Conservation (phyloP, 2,797 vertebrate genomes). For the Rhadinocentrus ornatus region DNA sequence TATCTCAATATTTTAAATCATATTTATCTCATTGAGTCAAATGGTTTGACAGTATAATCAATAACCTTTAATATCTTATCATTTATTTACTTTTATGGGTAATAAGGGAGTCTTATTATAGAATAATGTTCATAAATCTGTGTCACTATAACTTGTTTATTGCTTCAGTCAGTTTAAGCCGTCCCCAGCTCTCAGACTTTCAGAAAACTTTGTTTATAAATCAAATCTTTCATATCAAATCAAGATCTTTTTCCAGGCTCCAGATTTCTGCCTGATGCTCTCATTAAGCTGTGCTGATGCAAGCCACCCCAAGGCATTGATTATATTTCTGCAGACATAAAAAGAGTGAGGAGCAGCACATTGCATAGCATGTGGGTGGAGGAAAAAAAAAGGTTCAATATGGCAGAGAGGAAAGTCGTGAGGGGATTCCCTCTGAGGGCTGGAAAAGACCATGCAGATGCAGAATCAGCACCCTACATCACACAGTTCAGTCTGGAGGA, state of each 20-base stretch:
- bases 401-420: slow-evolving; percentile 28
- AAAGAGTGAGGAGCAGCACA: slow-evolving; percentile 60
- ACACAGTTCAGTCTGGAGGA: slow-evolving; percentile 6
- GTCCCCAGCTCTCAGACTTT: neutral
- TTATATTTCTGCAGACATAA: slow-evolving; percentile 49
- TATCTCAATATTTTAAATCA: neutral
- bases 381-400: slow-evolving; percentile 48
- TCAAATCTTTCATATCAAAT: slow-evolving; percentile 3
- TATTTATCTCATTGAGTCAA: neutral
- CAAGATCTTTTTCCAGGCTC: slow-evolving; percentile 8
- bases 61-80: neutral
- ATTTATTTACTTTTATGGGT: neutral
- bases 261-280: slow-evolving; percentile 25
- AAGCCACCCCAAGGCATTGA: slow-evolving; percentile 51
- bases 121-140: too few species aligned
- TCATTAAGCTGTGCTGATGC: slow-evolving; percentile 62
- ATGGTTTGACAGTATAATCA: neutral
- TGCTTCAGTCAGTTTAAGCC: neutral
- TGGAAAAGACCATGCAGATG: slow-evolving; percentile 34
- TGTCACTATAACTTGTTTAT: neutral
- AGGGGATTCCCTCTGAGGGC: slow-evolving; percentile 57
- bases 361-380: slow-evolving; percentile 63
- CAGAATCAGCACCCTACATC: slow-evolving; percentile 30
- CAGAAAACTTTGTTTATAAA: slow-evolving; percentile 3
- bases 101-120: neutral